Evolutionary conservation across 2,888 invertebrate species (phyloP), one percentile per base, ranked within the genome.

Genomic region (Synanthedon vespiformis): DNA sequence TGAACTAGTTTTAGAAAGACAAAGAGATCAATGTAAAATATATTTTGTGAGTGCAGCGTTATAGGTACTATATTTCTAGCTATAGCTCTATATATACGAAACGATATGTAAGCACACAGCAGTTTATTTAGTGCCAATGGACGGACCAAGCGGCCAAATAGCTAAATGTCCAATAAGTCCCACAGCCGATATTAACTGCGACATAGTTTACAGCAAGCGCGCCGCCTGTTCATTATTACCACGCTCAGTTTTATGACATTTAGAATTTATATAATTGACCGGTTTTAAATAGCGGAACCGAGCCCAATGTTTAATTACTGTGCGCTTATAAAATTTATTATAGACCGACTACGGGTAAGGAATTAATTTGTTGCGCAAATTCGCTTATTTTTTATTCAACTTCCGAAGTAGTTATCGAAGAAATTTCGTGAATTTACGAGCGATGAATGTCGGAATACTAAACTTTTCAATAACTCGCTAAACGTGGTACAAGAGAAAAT

Each of bases 171-270:
- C 80, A 79, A 80, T 82, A 80, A 81, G 74, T 81, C 78, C 67
- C 61, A 67, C 60, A 68, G 67, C 73, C 76, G 69, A 80, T 79
- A 82, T 80, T 81, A 81, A 80, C 79, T 71, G 76, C 74, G 67
- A 74, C 80, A 80, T 77, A 81, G 80, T 84, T 84, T 77, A 82
- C 74, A 68, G 77, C 74, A 67, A 64, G 68, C 67, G 56, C 65
- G 69, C 83, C 85, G 77, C 68, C 76, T 83, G 86, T 80, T 80
- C 78, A 81, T 85, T 84, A 87, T 80, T 72, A 66, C 77, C 60
- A 57, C 64, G 70, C 69, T 66, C 78, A 74, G 74, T 81, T 84
- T 84, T 83, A 85, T 83, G 77, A 77, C 77, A 70, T 77, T 75
- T 71, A 71, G 62, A 65, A 80, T 77, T 76, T 74, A 73, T 75